Base-by-base conservation (phyloP, 2,113 vertebrate genomes). In the Megalops atlanticus region DNA sequence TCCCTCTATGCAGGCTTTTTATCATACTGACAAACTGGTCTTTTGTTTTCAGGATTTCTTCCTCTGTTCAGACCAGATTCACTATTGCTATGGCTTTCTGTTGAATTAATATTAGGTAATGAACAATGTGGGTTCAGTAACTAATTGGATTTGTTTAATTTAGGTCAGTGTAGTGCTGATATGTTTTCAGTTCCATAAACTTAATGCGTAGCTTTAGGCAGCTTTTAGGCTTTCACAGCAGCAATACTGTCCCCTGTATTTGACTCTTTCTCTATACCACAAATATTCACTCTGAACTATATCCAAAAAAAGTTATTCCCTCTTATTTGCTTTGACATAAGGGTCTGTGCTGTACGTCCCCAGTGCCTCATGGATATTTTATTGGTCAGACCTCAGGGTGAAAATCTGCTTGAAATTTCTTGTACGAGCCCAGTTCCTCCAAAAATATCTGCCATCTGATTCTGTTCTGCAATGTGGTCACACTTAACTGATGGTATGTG, bases 111-210 rank as follows among this genome's bases (percentile, higher is more conserved):
- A 75, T 70, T 73, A 70, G 5, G 78, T 78, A 18, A 18, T 18
- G 6, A 76, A 49, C 64, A 85, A 83, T 64, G 64, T 45, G 74
- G 43, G 47, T 45, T 79, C 31, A 79, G 31, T 40, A 78, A 52
- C 43, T 83, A 68, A 72, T 77, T 24, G 47, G 68, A 78, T 74
- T 33, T 38, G 70, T 85, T 72, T 76, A 33, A 83, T 83, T 80
- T 74, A 75, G 75, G 81, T 78, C 78, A 77, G 21, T 45, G 49
- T 80, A 80, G 24, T 35, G 7, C 12, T 35, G 5, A 12, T 36
- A 27, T 18, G 14, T 15, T 47, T 21, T 52, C 40, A 80, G 74
- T 82, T 49, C 49, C 49, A 68, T 54, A 52, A 24, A 58, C 49
- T 74, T 81, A 79, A 58, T 18, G 4, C 52, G 5, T 52, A 15